A percentile compares a stretch with the other conserved stretches of the same genome.
These are phyloP conservation scores for Lordiphosa mommai DNA, from an alignment of 1,140 invertebrate species.

Conservation along the genomic window DNA sequence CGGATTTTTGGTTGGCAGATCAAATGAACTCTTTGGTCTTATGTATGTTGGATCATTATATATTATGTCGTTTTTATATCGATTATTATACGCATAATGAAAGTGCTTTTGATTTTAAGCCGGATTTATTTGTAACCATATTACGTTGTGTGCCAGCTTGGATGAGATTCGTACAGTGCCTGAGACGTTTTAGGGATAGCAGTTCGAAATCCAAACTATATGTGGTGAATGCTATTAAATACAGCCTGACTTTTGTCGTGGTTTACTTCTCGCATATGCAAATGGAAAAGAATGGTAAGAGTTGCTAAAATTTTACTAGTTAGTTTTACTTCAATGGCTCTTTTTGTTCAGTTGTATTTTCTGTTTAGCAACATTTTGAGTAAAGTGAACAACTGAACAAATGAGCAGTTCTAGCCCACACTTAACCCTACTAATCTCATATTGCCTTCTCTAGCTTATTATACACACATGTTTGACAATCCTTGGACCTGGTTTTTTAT, in stretches of 20 bases:
- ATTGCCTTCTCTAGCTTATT: constrained; percentile 80
- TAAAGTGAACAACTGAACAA: too few relatives aligned
- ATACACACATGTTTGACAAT: constrained; percentile 83
- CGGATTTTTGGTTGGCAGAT: constrained; percentile 96
- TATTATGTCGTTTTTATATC: constrained; percentile 27
- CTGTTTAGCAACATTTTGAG: too few relatives aligned
- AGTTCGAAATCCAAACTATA: constrained; percentile 84
- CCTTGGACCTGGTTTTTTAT: constrained; percentile 88
- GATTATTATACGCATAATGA: constrained; percentile 5
- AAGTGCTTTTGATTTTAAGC: constrained; percentile 15
- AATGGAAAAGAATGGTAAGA: constrained; percentile 19
- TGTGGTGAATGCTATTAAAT: constrained; percentile 90
- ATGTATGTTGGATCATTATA: constrained; percentile 88
- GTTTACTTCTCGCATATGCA: constrained; percentile 81
- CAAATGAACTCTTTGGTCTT: constrained; percentile 91
- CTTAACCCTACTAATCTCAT: too few relatives aligned
- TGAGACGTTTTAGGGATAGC: constrained; percentile 84
- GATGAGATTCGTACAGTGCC: constrained; percentile 91
- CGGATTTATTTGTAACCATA: constrained; percentile 80
- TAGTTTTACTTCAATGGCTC: too few relatives aligned
- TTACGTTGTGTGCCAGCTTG: constrained; percentile 90
- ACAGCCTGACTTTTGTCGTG: constrained; percentile 88
- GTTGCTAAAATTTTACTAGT: too few relatives aligned
- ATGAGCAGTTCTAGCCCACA: too few relatives aligned
- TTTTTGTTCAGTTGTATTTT: neutral